Base-by-base conservation (phyloP, 2,797 vertebrate genomes). In the Hippopotamyrus pictus region DNA sequence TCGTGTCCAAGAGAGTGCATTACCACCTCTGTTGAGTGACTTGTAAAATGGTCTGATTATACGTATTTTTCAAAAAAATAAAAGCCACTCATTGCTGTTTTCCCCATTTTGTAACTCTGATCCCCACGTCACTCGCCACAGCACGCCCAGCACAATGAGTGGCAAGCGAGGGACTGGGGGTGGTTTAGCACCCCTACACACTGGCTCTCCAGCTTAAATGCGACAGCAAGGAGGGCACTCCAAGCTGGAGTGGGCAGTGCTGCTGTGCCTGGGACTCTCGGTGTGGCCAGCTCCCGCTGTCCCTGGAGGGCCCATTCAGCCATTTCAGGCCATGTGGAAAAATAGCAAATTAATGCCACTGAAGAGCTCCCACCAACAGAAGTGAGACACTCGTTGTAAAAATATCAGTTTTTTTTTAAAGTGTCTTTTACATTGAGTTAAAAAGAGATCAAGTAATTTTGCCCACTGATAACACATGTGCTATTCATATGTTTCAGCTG, bases 261-360 rank as follows among this genome's bases (percentile, higher is more conserved):
- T 91, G 94, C 93, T 65, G 82, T 90, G 87, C 91, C 92, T 92
- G 93, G 90, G 73, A 94, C 93, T 93, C 93, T 92, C 89, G 11
- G 86, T 91, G 90, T 89, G 90, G 89, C 83, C 65, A 48, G 88
- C 62, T 90, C 90, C 90, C 83, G 76, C 91, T 92, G 90, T 92
- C 94, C 93, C 94, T 92, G 69, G 94, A 96, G 95, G 95, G 93
- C 93, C 95, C 94, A 95, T 96, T 92, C 93, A 95, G 95, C 95
- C 91, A 90, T 95, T 96, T 96, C 94, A 95, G 94, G 93, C 93
- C 88, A 90, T 94, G 92, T 94, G 93, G 90, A 93, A 95, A 96
- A 96, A 96, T 96, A 94, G 94, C 94, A 94, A 95, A 96, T 95
- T 95, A 96, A 96, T 96, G 94, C 95, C 93, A 95, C 92, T 96